phyloP scores from a whole-genome alignment of 2,113 vertebrate genomes.

The Jaculus jaculus region DNA sequence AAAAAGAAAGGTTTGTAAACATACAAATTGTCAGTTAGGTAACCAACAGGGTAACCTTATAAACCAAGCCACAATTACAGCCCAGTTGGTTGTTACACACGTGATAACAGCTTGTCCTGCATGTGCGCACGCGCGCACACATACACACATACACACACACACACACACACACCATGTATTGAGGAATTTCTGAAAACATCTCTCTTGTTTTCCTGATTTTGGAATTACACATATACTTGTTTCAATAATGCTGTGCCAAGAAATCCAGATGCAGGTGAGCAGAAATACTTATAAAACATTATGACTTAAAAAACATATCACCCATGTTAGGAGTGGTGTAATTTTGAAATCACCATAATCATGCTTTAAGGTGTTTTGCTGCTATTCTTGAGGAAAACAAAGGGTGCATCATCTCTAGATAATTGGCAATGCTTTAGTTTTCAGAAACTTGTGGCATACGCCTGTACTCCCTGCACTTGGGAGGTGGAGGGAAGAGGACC shows the following conservation, averaged over 20 bases:
- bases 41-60: neutral
- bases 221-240: neutral
- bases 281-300: neutral
- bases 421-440: neutral
- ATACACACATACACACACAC: no score
- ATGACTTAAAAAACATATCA: neutral
- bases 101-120: neutral
- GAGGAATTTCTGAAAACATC: neutral
- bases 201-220: neutral
- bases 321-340: neutral
- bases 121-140: no score
- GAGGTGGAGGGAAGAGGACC: neutral
- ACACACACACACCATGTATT: neutral
- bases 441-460: neutral
- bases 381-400: neutral
- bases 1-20: neutral
- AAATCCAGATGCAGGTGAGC: neutral
- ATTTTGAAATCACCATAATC: neutral
- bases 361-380: neutral
- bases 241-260: neutral
- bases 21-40: neutral
- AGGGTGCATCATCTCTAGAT: neutral
- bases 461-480: neutral
- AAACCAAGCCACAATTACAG: neutral
- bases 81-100: neutral